Conservation (phyloP, 2,888 invertebrate species). For the Phyllotreta cruciferae region DNA sequence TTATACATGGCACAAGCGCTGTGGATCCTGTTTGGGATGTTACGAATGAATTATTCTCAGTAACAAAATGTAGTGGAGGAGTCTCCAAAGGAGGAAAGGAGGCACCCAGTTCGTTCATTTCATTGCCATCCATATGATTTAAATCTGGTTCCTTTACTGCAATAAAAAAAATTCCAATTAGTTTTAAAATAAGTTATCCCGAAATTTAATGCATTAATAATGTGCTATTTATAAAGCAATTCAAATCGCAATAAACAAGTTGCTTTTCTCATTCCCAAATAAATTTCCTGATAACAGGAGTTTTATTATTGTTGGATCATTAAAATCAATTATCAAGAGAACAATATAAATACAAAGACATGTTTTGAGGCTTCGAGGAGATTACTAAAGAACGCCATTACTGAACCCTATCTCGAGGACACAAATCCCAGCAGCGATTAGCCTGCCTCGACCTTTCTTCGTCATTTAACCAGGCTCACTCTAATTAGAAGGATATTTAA, state of each 20-base stretch:
- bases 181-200: too few species aligned
- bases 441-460: conserved; percentile 7
- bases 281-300: not conserved
- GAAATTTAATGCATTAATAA: too few species aligned
- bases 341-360: conserved; percentile 8
- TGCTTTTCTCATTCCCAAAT: too few species aligned
- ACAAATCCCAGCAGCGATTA: conserved; percentile 9
- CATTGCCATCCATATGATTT: conserved; percentile 51
- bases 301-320: not conserved
- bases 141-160: conserved; percentile 46
- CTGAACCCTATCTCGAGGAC: conserved; percentile 4
- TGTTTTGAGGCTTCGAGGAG: conserved; percentile 5
- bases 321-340: not conserved
- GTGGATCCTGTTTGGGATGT: conserved; percentile 86
- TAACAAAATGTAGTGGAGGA: conserved; percentile 79
- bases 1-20: conserved; percentile 82
- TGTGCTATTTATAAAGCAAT: too few species aligned
- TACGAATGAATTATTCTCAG: conserved; percentile 81
- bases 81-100: conserved; percentile 59
- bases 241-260: too few species aligned
- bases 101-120: conserved; percentile 56
- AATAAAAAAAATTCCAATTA: conserved; percentile 22
- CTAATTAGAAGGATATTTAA: not conserved
- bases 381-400: conserved; percentile 8
- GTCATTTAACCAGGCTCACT: conserved; percentile 1